phyloP scores from a whole-genome alignment of 2,113 vertebrate genomes.

The Chascanopsetta lugubris region DNA sequence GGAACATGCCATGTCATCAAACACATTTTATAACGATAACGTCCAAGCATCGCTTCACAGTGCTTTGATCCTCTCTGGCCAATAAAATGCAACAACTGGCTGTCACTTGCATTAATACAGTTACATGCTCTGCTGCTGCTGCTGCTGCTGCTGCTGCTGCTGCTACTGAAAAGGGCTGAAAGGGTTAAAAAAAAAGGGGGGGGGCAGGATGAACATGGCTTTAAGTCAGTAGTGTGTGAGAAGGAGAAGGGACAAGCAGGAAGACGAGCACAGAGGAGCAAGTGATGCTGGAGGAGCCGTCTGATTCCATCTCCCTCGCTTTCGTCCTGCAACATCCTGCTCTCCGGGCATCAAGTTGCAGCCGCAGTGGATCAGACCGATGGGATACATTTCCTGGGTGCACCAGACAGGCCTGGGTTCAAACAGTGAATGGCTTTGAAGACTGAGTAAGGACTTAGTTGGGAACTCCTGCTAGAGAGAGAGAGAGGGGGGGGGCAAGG shows the following conservation, averaged over 20 bases:
- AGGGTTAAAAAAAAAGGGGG: slow-evolving; percentile 65
- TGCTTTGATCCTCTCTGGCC: slow-evolving; percentile 12
- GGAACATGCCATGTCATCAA: slow-evolving; percentile 2
- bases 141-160: slow-evolving; percentile 30
- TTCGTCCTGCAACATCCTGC: background rate
- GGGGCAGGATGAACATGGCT: slow-evolving; percentile 53
- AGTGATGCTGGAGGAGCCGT: slow-evolving; percentile 22
- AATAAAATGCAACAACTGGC: slow-evolving; percentile 25
- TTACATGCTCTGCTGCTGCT: slow-evolving; percentile 43
- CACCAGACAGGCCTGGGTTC: slow-evolving; percentile 25
- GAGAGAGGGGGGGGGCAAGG: slow-evolving; percentile 10
- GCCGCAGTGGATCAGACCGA: slow-evolving; percentile 20
- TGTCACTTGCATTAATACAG: slow-evolving; percentile 46
- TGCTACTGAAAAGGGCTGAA: slow-evolving; percentile 25
- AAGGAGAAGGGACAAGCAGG: slow-evolving; percentile 19
- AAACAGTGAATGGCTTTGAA: slow-evolving; percentile 16
- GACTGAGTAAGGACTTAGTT: slow-evolving; percentile 35
- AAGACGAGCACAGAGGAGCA: slow-evolving; percentile 20
- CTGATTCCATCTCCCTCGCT: background rate
- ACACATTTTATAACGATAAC: background rate
- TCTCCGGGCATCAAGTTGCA: slow-evolving; percentile 28
- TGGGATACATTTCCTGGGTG: slow-evolving; percentile 29
- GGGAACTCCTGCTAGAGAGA: slow-evolving; percentile 19
- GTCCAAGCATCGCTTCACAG: slow-evolving; percentile 25
- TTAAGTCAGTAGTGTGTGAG: slow-evolving; percentile 46